phyloP scores from a whole-genome alignment of 2,113 vertebrate species.

The Zosterops borbonicus region DNA sequence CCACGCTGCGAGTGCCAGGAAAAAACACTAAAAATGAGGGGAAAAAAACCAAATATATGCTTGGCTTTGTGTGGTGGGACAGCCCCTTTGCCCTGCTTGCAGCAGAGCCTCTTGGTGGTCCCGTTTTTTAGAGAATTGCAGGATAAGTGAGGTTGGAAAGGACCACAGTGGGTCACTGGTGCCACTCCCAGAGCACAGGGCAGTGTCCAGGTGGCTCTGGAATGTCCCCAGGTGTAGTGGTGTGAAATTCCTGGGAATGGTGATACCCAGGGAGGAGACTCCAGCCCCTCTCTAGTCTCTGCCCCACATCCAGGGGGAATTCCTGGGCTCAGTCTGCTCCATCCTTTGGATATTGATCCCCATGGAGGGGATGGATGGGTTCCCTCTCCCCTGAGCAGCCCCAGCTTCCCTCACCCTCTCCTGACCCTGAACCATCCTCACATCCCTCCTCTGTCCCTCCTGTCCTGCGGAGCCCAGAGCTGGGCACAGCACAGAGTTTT shows the following conservation, averaged over 20 bases:
- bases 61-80: neutral
- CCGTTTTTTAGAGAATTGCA: neutral
- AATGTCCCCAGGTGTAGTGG: no score
- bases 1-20: fast-evolving
- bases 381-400: neutral
- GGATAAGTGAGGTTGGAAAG: neutral
- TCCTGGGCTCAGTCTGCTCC: neutral
- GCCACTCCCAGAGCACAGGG: neutral
- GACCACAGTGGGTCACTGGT: neutral
- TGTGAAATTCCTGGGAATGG: no score
- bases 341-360: neutral
- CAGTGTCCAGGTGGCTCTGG: no score
- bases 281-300: neutral
- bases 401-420: neutral
- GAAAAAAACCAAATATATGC: fast-evolving
- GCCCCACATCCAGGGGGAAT: neutral
- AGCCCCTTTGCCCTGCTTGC: neutral
- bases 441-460: neutral
- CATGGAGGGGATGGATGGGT: neutral
- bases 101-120: neutral
- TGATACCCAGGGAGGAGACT: neutral
- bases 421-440: neutral
- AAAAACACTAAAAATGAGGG: neutral
- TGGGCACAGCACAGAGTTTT: fast-evolving
- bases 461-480: neutral